These are phyloP conservation scores for Caretta caretta DNA, from an alignment of 2,113 vertebrate genomes.

Conservation along the genomic window DNA sequence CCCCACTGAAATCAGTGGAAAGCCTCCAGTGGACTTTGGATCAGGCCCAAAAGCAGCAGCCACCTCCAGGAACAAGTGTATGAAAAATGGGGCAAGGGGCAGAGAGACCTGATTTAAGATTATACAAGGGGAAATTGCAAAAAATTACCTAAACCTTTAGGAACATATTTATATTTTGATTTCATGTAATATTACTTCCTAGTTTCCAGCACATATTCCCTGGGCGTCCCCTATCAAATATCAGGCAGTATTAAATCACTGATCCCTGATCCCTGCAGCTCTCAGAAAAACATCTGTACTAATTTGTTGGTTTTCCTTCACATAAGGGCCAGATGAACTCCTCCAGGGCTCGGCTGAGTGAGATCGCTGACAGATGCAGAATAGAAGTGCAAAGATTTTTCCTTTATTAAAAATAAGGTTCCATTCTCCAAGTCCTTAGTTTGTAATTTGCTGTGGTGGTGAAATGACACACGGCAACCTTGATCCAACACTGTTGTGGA, in stretches of 20 bases:
- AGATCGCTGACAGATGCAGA: conserved; percentile 75
- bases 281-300: conserved; percentile 78
- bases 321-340: conserved; percentile 69
- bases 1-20: fast-evolving
- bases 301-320: conserved; percentile 75
- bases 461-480: conserved; percentile 61
- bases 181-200: conserved; percentile 79
- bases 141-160: conserved; percentile 76
- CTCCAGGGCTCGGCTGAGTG: conserved; percentile 60
- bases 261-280: conserved; percentile 64
- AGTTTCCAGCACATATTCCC: conserved; percentile 67
- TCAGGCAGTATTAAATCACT: conserved; percentile 76
- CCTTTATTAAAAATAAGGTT: conserved; percentile 64
- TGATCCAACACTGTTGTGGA: conserved; percentile 44
- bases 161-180: conserved; percentile 79
- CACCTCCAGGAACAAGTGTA: conserved; percentile 39
- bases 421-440: neutral
- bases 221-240: conserved; percentile 73
- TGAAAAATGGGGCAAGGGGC: neutral
- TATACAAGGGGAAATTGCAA: conserved; percentile 70
- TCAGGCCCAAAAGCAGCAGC: neutral
- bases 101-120: conserved; percentile 57
- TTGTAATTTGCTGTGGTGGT: neutral
- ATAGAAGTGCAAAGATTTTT: conserved; percentile 46
- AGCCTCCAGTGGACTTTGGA: neutral